Conservation (phyloP, 37 sponge, comb jelly and placozoan genomes). For the Agelas oroides region DNA sequence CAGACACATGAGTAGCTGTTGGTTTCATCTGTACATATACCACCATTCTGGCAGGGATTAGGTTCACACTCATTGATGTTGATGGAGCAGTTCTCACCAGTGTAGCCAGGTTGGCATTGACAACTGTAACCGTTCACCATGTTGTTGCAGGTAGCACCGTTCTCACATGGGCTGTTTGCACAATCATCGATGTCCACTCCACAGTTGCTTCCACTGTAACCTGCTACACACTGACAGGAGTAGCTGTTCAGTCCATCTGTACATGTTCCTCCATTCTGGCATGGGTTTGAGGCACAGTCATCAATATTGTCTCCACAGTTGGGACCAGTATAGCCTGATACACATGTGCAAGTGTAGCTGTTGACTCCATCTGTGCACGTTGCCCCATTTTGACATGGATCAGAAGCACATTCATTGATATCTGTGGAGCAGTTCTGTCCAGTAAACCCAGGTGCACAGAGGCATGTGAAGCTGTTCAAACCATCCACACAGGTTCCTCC, state of each 20-base stretch:
- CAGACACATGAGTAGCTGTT: constrained; percentile 35
- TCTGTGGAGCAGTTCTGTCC: constrained; percentile 26
- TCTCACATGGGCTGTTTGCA: constrained; percentile 8
- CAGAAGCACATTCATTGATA: constrained; percentile 36
- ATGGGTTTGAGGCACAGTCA: constrained; percentile 52
- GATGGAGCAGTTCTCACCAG: constrained; percentile 27
- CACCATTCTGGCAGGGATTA: constrained; percentile 14
- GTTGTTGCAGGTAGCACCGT: constrained; percentile 35
- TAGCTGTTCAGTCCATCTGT: constrained; percentile 15
- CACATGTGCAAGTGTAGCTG: constrained; percentile 59
- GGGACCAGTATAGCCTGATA: constrained; percentile 43
- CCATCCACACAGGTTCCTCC: constrained; percentile 30
- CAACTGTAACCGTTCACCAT: constrained; percentile 42
- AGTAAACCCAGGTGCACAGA: constrained; percentile 59
- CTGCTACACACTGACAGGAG: constrained; percentile 41
- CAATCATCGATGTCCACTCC: constrained; percentile 34
- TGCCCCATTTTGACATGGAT: constrained; percentile 33
- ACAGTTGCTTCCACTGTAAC: constrained; percentile 48
- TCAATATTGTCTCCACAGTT: constrained; percentile 45
- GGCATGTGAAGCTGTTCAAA: constrained; percentile 40
- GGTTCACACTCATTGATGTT: constrained; percentile 53
- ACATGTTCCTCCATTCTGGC: constrained; percentile 62
- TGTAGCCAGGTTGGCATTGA: constrained; percentile 57
- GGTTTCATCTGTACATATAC: constrained; percentile 2
- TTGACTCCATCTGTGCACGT: constrained; percentile 42